Conservation (phyloP, 2,888 invertebrate species). For the Byasa hedistus region DNA sequence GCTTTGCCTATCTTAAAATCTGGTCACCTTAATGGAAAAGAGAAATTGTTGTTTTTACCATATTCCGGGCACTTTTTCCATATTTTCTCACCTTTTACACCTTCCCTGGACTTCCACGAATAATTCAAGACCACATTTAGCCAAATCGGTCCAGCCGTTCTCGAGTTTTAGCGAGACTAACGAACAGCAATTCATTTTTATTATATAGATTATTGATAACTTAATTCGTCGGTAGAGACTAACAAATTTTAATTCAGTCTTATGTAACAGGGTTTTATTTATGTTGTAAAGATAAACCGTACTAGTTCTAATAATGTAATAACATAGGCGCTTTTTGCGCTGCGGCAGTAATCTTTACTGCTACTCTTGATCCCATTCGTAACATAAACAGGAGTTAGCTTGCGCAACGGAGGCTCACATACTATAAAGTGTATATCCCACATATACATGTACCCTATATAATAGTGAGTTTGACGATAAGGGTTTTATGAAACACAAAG, state of each 20-base stretch:
- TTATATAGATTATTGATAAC: too few relatives aligned
- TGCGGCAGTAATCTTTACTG: conserved; percentile 5
- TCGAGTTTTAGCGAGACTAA: too few relatives aligned
- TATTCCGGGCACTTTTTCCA: too few relatives aligned
- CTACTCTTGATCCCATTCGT: conserved; percentile 9
- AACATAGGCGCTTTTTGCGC: neutral
- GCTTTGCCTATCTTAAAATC: too few relatives aligned
- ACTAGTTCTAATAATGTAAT: conserved; percentile 6
- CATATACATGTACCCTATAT: neutral
- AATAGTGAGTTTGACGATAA: neutral
- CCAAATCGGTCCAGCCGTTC: too few relatives aligned
- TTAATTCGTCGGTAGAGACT: too few relatives aligned
- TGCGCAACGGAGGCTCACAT: neutral
- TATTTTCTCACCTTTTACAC: too few relatives aligned
- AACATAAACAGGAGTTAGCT: conserved; percentile 20
- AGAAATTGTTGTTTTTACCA: too few relatives aligned
- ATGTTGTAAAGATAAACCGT: conserved; percentile 2
- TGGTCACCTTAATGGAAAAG: too few relatives aligned
- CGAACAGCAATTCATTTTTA: too few relatives aligned
- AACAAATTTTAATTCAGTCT: neutral
- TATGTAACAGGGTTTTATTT: neutral
- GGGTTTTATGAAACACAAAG: neutral
- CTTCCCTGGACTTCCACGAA: too few relatives aligned
- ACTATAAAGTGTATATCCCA: neutral
- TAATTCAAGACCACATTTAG: too few relatives aligned